These are phyloP conservation scores for Bubo scandiacus DNA, from an alignment of 2,113 vertebrate genomes.

Conservation along the genomic window DNA sequence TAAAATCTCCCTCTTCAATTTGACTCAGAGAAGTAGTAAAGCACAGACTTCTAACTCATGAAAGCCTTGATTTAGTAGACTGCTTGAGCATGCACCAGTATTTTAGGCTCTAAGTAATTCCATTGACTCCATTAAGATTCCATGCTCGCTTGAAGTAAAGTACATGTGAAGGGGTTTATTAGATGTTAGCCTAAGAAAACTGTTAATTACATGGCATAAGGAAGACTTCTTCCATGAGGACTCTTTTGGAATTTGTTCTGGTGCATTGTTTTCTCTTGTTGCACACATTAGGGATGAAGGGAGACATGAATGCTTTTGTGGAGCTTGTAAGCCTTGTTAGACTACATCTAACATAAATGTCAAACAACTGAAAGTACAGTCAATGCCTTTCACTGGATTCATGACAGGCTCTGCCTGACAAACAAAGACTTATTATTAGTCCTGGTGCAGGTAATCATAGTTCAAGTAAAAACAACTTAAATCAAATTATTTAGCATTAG, in stretches of 20 bases:
- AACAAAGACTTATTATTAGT: background rate
- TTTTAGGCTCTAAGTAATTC: background rate
- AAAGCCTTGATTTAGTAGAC: background rate
- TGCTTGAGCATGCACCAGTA: background rate
- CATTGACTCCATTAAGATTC: background rate
- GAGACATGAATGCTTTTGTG: background rate
- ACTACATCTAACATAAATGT: background rate
- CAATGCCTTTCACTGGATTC: background rate
- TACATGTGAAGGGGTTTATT: background rate
- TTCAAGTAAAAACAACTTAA: background rate
- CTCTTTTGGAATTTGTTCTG: background rate
- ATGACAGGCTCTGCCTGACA: background rate
- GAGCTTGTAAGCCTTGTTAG: background rate
- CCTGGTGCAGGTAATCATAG: background rate
- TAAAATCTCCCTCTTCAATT: background rate
- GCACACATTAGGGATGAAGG: background rate
- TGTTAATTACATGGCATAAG: background rate
- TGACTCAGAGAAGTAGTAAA: background rate
- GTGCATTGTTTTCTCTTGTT: background rate
- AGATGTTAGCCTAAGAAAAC: background rate
- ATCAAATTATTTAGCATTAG: background rate
- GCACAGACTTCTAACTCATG: background rate
- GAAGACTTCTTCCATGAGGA: background rate
- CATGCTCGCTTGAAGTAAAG: background rate
- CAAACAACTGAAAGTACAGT: background rate